Conservation (phyloP, 1,140 invertebrate genomes). For the Psix sp. region DNA sequence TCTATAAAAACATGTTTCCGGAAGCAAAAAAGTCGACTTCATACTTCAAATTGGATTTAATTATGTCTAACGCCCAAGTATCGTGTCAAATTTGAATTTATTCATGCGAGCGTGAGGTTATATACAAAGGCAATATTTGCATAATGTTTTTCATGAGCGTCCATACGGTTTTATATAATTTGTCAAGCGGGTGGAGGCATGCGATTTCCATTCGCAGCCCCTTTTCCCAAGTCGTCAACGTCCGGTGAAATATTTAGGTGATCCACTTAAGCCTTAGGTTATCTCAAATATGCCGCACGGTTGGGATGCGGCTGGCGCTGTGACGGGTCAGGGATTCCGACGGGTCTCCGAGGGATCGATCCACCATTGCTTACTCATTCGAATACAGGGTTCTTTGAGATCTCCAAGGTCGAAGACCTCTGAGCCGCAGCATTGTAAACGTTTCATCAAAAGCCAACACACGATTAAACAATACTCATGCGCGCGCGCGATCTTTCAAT, state of each 20-base stretch:
- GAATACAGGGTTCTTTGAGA: conserved; percentile 56
- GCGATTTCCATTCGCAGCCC: conserved; percentile 50
- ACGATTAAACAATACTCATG: conserved; percentile 36
- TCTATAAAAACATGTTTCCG: too few relatives aligned
- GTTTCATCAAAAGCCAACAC: conserved; percentile 27
- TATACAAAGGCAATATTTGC: conserved; percentile 34
- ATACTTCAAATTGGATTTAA: too few relatives aligned
- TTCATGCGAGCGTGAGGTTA: conserved; percentile 14
- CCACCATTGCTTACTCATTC: conserved; percentile 43
- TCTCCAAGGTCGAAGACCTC: conserved; percentile 54
- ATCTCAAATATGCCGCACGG: conserved; percentile 53
- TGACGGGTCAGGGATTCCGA: conserved; percentile 56
- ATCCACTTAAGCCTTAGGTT: conserved; percentile 56
- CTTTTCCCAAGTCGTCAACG: conserved; percentile 51
- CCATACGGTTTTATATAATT: conserved; percentile 46
- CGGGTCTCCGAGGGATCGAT: conserved; percentile 55
- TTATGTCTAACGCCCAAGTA: too few relatives aligned
- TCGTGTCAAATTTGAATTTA: conserved; percentile 18
- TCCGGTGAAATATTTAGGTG: conserved; percentile 59
- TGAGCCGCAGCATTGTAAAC: conserved; percentile 22
- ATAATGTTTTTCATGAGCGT: conserved; percentile 45
- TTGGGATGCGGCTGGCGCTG: conserved; percentile 46
- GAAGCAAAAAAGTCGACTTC: too few relatives aligned
- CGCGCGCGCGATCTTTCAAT: conserved; percentile 34
- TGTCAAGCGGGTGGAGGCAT: conserved; percentile 24